phyloP scores from a whole-genome alignment of 2,888 invertebrate species.

The Macrophya annulata region DNA sequence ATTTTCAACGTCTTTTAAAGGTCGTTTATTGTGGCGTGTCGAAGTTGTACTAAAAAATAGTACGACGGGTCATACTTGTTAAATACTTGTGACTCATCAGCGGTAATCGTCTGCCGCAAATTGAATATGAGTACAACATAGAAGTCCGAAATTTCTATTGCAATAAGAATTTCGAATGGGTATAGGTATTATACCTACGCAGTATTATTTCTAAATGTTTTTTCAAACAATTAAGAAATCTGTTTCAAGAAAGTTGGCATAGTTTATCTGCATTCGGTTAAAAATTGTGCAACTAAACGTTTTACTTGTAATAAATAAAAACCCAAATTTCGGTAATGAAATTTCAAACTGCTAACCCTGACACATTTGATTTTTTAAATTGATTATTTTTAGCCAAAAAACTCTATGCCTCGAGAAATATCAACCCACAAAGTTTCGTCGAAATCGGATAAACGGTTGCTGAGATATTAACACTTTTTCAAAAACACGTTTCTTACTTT shows the following conservation, averaged over 20 bases:
- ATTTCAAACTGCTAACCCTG: background rate
- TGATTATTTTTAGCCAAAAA: background rate
- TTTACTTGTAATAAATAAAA: background rate
- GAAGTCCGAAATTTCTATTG: background rate
- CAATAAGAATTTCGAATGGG: background rate
- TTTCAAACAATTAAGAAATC: background rate
- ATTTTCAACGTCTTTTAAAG: background rate
- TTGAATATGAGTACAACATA: background rate
- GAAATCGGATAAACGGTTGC: background rate
- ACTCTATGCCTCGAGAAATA: background rate
- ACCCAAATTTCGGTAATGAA: background rate
- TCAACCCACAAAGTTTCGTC: background rate
- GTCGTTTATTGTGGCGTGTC: no score
- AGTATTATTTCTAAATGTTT: background rate
- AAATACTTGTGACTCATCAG: background rate
- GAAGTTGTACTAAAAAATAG: background rate
- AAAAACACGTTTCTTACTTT: background rate
- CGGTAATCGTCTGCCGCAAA: background rate
- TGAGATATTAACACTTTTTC: background rate
- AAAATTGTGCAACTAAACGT: background rate
- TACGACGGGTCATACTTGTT: background rate
- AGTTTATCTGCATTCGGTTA: background rate
- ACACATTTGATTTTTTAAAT: background rate
- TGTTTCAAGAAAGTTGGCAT: background rate
- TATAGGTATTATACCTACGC: background rate